Evolutionary conservation across 2,113 vertebrate genomes (phyloP).

Genomic region (Riparia riparia): DNA sequence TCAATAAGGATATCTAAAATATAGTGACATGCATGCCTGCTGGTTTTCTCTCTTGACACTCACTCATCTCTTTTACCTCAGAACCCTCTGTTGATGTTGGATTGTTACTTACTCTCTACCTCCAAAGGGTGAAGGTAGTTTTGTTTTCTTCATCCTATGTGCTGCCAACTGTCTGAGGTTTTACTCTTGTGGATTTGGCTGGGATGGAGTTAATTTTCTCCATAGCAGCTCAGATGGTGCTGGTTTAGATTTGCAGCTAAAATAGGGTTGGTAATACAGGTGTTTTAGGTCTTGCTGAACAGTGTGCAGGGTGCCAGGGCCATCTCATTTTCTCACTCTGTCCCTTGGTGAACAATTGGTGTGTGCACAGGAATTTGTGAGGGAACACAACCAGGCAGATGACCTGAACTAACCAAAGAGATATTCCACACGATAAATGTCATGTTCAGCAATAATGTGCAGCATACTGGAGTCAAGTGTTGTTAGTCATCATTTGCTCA

Average conservation of each 20-base stretch:
- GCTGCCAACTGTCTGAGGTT: background rate
- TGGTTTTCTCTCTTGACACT: background rate
- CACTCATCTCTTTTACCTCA: background rate
- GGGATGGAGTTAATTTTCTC: background rate
- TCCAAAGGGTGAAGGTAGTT: background rate
- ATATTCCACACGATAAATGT: background rate
- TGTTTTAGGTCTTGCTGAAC: background rate
- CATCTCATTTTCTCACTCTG: background rate
- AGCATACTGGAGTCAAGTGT: fast-evolving
- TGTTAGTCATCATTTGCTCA: background rate
- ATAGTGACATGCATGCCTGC: background rate
- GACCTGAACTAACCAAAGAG: background rate
- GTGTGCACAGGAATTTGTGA: background rate
- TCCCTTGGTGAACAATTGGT: background rate
- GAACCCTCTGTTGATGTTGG: background rate
- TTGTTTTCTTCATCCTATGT: background rate
- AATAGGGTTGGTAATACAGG: background rate
- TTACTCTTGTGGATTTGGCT: background rate
- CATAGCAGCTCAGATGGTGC: background rate
- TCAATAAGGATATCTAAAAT: background rate
- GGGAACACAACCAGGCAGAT: background rate
- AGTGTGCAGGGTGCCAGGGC: background rate
- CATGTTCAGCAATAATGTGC: background rate
- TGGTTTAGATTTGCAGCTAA: background rate
- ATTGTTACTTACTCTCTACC: background rate